These are phyloP conservation scores for Sphenopsis melanotis DNA, from an alignment of 2,797 vertebrate species.

Conservation along the genomic window DNA sequence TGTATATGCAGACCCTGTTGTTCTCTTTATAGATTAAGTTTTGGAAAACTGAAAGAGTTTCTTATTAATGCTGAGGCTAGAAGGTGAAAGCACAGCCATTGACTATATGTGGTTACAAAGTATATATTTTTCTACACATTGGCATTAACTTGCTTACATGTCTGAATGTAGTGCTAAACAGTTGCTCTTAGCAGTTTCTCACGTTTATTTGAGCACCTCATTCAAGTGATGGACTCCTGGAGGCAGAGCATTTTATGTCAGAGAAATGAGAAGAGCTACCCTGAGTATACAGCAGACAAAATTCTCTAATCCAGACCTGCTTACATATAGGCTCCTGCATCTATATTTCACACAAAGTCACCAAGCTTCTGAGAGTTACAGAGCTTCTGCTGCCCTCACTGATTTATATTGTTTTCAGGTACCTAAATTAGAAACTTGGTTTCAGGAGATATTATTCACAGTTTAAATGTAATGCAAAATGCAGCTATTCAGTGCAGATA, in stretches of 20 bases:
- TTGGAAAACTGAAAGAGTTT: not conserved
- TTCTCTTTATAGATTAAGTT: constrained; percentile 25
- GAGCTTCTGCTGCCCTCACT: not conserved
- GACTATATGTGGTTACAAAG: not conserved
- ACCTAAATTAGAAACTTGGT: constrained; percentile 4
- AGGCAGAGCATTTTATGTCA: not conserved
- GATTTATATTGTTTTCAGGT: not conserved
- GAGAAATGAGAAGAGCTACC: not conserved
- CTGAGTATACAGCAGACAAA: not conserved
- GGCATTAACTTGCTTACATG: not conserved
- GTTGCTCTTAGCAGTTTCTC: not conserved
- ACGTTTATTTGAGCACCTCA: not conserved
- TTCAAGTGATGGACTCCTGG: not conserved
- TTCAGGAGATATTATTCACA: constrained; percentile 1
- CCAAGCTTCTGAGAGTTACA: not conserved
- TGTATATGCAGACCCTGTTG: constrained; percentile 2
- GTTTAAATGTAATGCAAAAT: constrained; percentile 4
- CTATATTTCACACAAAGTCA: not conserved
- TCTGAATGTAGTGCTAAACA: not conserved
- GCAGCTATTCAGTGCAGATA: not conserved
- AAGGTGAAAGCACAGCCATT: not conserved
- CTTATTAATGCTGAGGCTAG: not conserved
- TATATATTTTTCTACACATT: not conserved
- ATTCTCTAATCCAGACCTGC: not conserved
- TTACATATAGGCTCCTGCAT: not conserved